These are phyloP conservation scores for Drosophila erecta DNA, from an alignment of 1,140 invertebrate genomes.

Conservation along the genomic window DNA sequence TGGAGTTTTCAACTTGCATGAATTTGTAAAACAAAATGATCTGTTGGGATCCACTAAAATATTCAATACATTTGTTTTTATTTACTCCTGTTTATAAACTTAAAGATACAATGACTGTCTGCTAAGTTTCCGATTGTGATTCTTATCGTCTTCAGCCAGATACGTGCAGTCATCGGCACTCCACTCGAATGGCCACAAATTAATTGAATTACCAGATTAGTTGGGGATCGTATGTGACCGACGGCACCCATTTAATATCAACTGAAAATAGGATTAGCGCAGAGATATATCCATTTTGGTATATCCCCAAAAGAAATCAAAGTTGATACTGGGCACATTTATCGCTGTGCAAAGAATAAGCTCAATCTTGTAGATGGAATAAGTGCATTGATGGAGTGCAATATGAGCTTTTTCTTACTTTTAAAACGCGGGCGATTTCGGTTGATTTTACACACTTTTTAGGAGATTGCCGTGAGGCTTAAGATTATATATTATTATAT, in stretches of 20 bases:
- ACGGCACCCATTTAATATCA: conserved; percentile 24
- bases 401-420: too few species aligned
- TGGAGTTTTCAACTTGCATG: too few species aligned
- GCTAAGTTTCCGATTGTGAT: conserved; percentile 6
- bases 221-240: conserved; percentile 38
- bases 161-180: conserved; percentile 51
- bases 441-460: too few species aligned
- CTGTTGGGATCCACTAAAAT: too few species aligned
- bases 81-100: neutral
- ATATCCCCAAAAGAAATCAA: conserved; percentile 1
- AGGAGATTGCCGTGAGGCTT: too few species aligned
- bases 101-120: neutral
- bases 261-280: conserved; percentile 19
- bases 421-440: too few species aligned
- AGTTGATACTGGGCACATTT: neutral
- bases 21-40: too few species aligned
- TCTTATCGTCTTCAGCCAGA: conserved; percentile 39
- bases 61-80: too few species aligned
- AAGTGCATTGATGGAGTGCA: too few species aligned
- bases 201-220: conserved; percentile 57
- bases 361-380: too few species aligned
- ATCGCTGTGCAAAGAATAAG: too few species aligned
- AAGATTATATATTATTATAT: neutral
- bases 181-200: conserved; percentile 25
- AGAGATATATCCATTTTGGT: conserved; percentile 7